Evolutionary conservation across 2,888 invertebrate species (phyloP), one percentile per base, ranked within the genome.

Genomic region (Mythimna pallens): DNA sequence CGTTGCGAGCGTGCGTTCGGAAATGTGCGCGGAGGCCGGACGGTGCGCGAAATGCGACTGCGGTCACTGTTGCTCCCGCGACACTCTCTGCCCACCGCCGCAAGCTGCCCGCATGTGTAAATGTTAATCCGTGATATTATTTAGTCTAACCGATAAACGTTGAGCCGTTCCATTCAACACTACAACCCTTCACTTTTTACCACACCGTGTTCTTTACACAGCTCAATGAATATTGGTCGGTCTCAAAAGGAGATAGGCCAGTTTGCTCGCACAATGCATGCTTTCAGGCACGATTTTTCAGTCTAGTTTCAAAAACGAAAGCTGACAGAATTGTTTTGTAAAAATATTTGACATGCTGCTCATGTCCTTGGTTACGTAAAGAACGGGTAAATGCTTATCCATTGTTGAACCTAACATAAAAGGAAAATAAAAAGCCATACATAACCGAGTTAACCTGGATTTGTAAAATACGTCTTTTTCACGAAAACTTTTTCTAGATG

Each of bases 21-120:
- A 86, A 86, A 87, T 87, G 89, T 92, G 90, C 95, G 95, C 94
- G 92, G 92, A 90, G 92, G 93, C 90, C 93, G 93, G 90, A 88
- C 93, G 94, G 93, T 92, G 95, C 91, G 94, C 94, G 92, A 91
- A 88, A 88, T 89, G 93, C 94, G 94, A 95, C 95, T 95, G 95
- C 93, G 93, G 94, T 91, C 93, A 92, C 87, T 89, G 78, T 83
- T 88, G 86, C 91, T 89, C 89, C 89, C 88, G 87, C 88, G 89
- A 89, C 91, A 89, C 88, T 92, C 91, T 92, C 92, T 92, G 93
- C 92, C 93, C 94, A 93, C 94, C 91, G 89, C 61, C 22, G 61
- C 61, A 61, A 40, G 61, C 90, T 88, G 85, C 87, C 90, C 92
- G 91, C 90, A 92, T 93, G 92, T 93, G 93, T 92, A 90, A 93